Percentiles rank a stretch among this genome's conserved stretches.
Evolutionary conservation across 2,888 invertebrate species (phyloP).

Genomic region (Malachius bipustulatus): DNA sequence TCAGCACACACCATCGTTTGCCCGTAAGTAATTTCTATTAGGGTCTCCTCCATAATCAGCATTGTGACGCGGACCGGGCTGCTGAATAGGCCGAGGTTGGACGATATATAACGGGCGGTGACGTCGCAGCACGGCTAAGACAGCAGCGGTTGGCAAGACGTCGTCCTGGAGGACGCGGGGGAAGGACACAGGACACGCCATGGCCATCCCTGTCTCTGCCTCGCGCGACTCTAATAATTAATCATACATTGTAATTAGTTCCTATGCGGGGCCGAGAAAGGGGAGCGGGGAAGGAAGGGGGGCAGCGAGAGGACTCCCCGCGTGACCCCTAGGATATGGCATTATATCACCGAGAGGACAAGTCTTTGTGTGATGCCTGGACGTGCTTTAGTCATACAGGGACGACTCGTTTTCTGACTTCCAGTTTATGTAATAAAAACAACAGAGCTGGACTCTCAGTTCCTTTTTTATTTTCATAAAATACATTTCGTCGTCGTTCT

Average conservation of each 20-base stretch:
- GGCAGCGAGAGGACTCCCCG: constrained; percentile 17
- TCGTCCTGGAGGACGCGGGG: too few relatives aligned
- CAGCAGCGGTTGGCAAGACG: constrained; percentile 37
- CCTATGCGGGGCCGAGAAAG: constrained; percentile 26
- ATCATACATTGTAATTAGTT: constrained; percentile 41
- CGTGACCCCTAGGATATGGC: constrained; percentile 3
- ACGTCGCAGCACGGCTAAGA: constrained; percentile 39
- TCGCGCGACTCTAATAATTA: constrained; percentile 37
- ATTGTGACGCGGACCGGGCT: constrained; percentile 15
- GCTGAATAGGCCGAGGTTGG: constrained; percentile 23
- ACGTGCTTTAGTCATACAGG: too few relatives aligned
- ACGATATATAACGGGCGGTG: constrained; percentile 33
- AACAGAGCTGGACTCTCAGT: too few relatives aligned
- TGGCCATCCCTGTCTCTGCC: constrained; percentile 23
- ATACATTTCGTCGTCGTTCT: too few relatives aligned
- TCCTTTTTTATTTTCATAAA: too few relatives aligned
- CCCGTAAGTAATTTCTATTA: too few relatives aligned
- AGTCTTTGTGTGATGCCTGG: constrained; percentile 1
- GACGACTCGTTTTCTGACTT: too few relatives aligned
- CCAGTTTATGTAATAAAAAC: too few relatives aligned
- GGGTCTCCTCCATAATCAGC: constrained; percentile 2
- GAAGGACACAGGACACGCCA: constrained; percentile 24
- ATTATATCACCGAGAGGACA: not conserved
- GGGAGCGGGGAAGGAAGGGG: too few relatives aligned
- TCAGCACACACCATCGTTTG: too few relatives aligned